Evolutionary conservation across 2,888 invertebrate genomes (phyloP), one percentile per base, ranked within the genome.

Genomic region (Colostygia pectinataria): DNA sequence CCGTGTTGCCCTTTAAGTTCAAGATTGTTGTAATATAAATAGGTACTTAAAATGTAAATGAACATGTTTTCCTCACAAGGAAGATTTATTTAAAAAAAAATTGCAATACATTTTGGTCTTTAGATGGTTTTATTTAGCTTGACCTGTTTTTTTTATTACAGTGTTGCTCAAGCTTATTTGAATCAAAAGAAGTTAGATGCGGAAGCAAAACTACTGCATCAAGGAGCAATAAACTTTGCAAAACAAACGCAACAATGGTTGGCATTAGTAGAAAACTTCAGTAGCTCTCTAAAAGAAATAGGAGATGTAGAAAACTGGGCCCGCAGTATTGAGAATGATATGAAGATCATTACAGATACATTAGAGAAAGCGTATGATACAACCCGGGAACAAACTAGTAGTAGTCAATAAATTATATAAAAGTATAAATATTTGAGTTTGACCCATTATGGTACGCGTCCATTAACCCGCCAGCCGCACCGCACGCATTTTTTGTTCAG

Each of bases 281-380:
- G 96, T 66, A 94, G 95, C 71, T 95, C 96, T 0, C 86, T 97
- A 1, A 96, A 99, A 92, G 99, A 99, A 91, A 94, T 99, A 43
- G 99, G 99, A 0, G 99, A 99, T 91, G 98, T 99, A 0, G 98
- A 99, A 78, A 99, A 98, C 79, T 99, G 99, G 99, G 97, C 99
- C 0, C 93, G 95, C 59, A 98, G 97, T 60, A 99, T 99, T 66
- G 99, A 99, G 83, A 94, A 94, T 53, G 99, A 99, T 78, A 97
- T 99, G 95, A 94, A 95, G 73, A 95, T 96, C 1, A 95, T 99
- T 58, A 95, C 97, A 4, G 95, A 95, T 62, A 97, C 98, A 12
- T 91, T 99, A 55, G 98, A 99, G 86, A 94, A 96, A 80, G 98
- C 98, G 6, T 98, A 99, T 78, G 97, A 96, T 91, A 95, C 91